phyloP scores from a whole-genome alignment of 37 sponge, comb jelly and placozoan species.

The Diacarnus erythraeanus region DNA sequence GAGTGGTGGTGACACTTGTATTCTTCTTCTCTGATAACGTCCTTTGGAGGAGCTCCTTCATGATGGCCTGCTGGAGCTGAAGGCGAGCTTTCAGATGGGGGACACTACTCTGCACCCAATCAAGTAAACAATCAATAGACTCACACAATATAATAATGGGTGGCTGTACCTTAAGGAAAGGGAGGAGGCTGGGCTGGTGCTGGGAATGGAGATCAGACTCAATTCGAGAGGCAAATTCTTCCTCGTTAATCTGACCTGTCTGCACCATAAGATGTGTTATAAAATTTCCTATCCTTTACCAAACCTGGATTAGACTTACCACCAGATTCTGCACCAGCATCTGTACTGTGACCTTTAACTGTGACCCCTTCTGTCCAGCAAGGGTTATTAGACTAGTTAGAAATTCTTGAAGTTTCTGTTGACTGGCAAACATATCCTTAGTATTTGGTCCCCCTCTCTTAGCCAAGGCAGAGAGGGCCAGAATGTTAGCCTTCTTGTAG shows the following conservation, averaged over 20 bases:
- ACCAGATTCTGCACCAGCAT: constrained; percentile 69
- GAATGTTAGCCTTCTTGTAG: constrained; percentile 47
- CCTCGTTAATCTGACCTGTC: constrained; percentile 62
- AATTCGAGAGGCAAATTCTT: constrained; percentile 69
- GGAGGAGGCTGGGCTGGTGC: constrained; percentile 75
- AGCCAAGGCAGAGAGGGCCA: constrained; percentile 43
- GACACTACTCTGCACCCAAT: constrained; percentile 57
- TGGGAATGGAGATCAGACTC: constrained; percentile 73
- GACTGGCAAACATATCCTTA: constrained; percentile 50
- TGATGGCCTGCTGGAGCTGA: constrained; percentile 58
- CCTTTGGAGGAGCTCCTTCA: constrained; percentile 51
- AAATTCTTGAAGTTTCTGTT: constrained; percentile 74
- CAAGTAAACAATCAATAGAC: neutral
- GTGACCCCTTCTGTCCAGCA: constrained; percentile 53
- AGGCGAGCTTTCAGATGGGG: constrained; percentile 64
- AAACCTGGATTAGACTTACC: constrained; percentile 40
- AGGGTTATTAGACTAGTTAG: constrained; percentile 65
- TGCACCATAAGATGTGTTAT: constrained; percentile 4
- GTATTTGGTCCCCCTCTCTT: constrained; percentile 53
- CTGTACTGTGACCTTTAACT: constrained; percentile 59
- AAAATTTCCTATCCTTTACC: neutral
- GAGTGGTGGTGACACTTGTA: neutral
- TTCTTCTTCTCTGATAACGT: constrained; percentile 10
- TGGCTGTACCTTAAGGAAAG: constrained; percentile 71
- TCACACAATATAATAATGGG: neutral